A percentile compares a stretch with the other conserved stretches of the same genome.
Evolutionary conservation across 2,888 invertebrate genomes (phyloP).

Genomic region (Chydorus sphaericus): DNA sequence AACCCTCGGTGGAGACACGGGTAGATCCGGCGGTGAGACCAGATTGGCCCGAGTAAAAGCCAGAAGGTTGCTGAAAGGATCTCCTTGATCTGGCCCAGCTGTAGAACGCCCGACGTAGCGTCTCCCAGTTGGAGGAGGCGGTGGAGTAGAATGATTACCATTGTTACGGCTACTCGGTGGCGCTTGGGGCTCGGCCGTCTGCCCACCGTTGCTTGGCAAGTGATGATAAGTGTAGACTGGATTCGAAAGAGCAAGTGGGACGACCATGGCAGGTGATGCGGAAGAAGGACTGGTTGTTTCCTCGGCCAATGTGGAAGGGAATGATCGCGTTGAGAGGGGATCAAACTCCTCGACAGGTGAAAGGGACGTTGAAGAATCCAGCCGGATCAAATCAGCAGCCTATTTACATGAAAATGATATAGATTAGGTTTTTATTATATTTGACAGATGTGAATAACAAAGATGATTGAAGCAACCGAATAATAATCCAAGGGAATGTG

Average conservation of each 20-base stretch:
- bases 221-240: slow-evolving; percentile 38
- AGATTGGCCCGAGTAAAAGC: slow-evolving; percentile 13
- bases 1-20: background rate
- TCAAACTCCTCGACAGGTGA: slow-evolving; percentile 12
- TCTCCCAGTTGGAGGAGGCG: too few species aligned
- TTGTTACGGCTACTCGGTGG: background rate
- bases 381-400: slow-evolving; percentile 10
- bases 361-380: slow-evolving; percentile 1
- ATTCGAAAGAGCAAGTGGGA: slow-evolving; percentile 26
- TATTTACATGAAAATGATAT: too few species aligned
- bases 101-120: slow-evolving; percentile 4
- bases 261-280: too few species aligned
- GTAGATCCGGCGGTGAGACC: slow-evolving; percentile 1
- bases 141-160: slow-evolving; percentile 1
- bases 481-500: too few species aligned
- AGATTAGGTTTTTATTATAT: background rate
- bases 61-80: slow-evolving; percentile 7
- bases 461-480: too few species aligned
- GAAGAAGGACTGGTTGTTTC: background rate
- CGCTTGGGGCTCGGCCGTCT: background rate
- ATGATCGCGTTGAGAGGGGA: background rate
- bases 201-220: too few species aligned
- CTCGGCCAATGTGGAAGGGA: background rate
- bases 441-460: background rate
- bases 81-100: background rate